These are phyloP conservation scores for Tipula lateralis DNA, from an alignment of 2,888 invertebrate species.

Conservation along the genomic window DNA sequence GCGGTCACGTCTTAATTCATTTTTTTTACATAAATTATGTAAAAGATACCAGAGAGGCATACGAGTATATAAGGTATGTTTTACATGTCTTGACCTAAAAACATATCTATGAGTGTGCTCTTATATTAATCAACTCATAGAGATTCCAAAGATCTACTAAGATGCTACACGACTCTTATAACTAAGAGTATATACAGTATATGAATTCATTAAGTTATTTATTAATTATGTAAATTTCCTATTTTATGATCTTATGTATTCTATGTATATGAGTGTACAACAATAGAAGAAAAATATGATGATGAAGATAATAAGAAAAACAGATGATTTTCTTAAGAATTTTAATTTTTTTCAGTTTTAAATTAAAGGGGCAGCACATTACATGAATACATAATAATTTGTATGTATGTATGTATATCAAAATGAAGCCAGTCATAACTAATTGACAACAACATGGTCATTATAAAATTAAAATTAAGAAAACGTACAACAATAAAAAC, in stretches of 20 bases:
- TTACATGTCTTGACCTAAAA: neutral
- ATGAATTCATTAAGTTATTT: neutral
- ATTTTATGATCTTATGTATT: neutral
- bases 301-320: neutral
- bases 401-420: neutral
- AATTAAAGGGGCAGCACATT: neutral
- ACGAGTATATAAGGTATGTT: neutral
- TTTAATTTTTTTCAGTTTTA: neutral
- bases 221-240: neutral
- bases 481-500: neutral
- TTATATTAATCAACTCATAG: neutral
- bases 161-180: neutral
- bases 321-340: neutral
- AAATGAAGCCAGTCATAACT: neutral
- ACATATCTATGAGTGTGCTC: neutral
- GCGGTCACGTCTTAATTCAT: too few relatives aligned
- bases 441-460: neutral
- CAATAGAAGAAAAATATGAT: neutral
- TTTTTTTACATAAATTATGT: too few relatives aligned
- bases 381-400: neutral
- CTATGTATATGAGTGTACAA: neutral
- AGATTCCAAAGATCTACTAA: neutral
- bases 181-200: neutral
- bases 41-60: neutral
- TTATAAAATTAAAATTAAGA: neutral